Percentiles rank a stretch among this genome's conserved stretches.
These are phyloP conservation scores for Hyperoplus lanceolatus DNA, from an alignment of 2,797 vertebrate genomes.

Conservation along the genomic window DNA sequence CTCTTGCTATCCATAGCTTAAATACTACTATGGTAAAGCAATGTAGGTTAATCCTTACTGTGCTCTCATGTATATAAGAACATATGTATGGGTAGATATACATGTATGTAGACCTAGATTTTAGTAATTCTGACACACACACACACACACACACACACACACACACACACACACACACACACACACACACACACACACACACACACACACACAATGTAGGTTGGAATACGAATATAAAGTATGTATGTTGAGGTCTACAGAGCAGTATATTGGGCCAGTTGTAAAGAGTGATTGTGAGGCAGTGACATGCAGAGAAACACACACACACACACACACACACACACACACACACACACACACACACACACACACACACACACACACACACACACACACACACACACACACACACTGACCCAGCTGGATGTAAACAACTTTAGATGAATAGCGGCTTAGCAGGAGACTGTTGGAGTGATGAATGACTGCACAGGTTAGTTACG, in stretches of 20 bases:
- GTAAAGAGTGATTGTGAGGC: slow-evolving; percentile 28
- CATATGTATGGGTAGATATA: neutral
- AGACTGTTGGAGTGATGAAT: slow-evolving; percentile 59
- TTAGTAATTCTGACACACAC: too few relatives aligned
- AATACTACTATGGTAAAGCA: neutral
- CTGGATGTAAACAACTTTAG: slow-evolving; percentile 72
- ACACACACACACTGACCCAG: slow-evolving; percentile 48
- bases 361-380: too few relatives aligned
- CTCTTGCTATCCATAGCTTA: neutral
- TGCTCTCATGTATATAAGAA: neutral
- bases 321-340: too few relatives aligned
- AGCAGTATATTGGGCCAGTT: slow-evolving; percentile 35
- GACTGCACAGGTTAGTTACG: slow-evolving; percentile 62
- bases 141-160: too few relatives aligned
- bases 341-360: too few relatives aligned
- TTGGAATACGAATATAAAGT: neutral
- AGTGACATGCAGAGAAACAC: neutral
- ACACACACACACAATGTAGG: too few relatives aligned
- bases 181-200: too few relatives aligned
- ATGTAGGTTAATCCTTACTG: too few relatives aligned
- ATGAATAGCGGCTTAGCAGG: slow-evolving; percentile 63
- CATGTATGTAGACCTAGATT: neutral
- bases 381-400: too few relatives aligned
- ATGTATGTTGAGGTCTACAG: neutral
- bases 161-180: too few relatives aligned